Evolutionary conservation across 2,113 vertebrate genomes (phyloP).

Genomic region (Cynopterus brachyotis): DNA sequence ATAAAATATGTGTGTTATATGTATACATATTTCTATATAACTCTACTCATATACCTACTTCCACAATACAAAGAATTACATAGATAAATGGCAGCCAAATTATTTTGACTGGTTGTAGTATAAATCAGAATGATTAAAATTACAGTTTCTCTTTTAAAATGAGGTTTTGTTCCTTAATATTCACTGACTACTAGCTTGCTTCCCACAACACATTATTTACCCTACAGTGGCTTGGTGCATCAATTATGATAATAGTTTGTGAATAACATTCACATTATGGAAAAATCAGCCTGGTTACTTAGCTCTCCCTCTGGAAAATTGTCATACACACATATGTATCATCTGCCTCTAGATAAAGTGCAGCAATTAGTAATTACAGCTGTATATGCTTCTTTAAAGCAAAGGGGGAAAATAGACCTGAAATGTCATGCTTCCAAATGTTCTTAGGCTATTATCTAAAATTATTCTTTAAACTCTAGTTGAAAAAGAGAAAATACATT

Average conservation of each 20-base stretch:
- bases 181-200: constrained; percentile 83
- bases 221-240: constrained; percentile 84
- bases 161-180: constrained; percentile 85
- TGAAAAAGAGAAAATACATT: constrained; percentile 35
- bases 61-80: not conserved
- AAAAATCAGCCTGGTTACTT: constrained; percentile 84
- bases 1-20: not conserved
- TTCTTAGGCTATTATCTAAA: constrained; percentile 41
- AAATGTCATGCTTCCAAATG: constrained; percentile 56
- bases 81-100: not conserved
- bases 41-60: not conserved
- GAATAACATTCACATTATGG: constrained; percentile 85
- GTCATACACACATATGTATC: constrained; percentile 83
- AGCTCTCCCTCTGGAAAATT: constrained; percentile 85
- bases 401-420: not conserved
- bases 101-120: not conserved
- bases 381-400: constrained; percentile 61
- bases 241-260: constrained; percentile 87
- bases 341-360: constrained; percentile 78
- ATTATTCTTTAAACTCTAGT: constrained; percentile 36
- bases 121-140: constrained; percentile 75
- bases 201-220: constrained; percentile 85
- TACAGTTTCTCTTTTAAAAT: constrained; percentile 80
- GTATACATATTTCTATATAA: not conserved
- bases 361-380: constrained; percentile 76